Evolutionary conservation across 2,797 vertebrate species (phyloP).

Genomic region (Chaetophractus vellerosus): DNA sequence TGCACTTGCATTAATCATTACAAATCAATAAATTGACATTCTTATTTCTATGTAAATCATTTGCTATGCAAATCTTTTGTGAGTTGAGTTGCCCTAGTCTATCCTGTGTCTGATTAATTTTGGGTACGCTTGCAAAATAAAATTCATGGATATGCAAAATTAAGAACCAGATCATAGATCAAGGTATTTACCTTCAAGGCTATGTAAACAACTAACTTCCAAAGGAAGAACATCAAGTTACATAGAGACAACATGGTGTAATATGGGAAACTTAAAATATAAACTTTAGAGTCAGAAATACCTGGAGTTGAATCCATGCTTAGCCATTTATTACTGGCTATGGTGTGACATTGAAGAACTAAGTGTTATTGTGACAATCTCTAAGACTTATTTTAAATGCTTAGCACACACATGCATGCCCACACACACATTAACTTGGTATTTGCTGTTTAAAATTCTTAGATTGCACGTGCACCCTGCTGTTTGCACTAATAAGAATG

Average conservation of each 20-base stretch:
- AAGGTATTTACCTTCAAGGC: constrained; percentile 24
- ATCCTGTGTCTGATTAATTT: constrained; percentile 55
- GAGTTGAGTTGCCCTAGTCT: constrained; percentile 3
- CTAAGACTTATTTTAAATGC: constrained; percentile 37
- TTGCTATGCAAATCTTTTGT: constrained; percentile 39
- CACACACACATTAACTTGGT: neutral
- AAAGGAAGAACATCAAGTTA: neutral
- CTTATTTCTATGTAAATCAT: constrained; percentile 56
- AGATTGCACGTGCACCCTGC: neutral
- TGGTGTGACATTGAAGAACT: neutral
- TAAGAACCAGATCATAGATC: neutral
- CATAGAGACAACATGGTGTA: neutral
- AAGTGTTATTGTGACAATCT: neutral
- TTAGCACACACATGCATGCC: neutral
- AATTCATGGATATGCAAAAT: constrained; percentile 33
- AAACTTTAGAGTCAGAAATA: neutral
- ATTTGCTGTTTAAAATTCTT: constrained; percentile 59
- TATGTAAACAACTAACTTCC: neutral
- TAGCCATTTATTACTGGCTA: neutral
- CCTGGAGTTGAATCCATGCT: neutral
- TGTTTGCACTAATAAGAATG: neutral
- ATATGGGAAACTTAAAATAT: neutral
- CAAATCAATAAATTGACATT: constrained; percentile 51
- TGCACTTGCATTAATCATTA: constrained; percentile 34
- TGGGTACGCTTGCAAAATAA: constrained; percentile 41